phyloP scores from a whole-genome alignment of 2,797 vertebrate genomes.

The Phoxinus dragarum region DNA sequence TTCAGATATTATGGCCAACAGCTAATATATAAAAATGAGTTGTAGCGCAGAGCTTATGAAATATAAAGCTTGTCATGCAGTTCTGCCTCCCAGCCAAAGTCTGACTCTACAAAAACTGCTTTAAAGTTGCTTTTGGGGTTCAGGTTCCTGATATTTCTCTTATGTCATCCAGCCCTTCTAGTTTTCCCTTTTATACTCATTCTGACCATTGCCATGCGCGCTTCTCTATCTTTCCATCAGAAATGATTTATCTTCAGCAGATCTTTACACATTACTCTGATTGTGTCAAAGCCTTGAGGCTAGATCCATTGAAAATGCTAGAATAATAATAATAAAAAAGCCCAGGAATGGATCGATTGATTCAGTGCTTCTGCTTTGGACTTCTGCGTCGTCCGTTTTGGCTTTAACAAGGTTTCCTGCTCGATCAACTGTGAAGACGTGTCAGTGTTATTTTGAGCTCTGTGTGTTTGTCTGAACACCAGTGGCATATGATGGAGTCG shows the following conservation, averaged over 20 bases:
- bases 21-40: constrained; percentile 14
- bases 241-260: not conserved
- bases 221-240: not conserved
- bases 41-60: not conserved
- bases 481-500: constrained; percentile 26
- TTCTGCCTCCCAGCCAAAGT: not conserved
- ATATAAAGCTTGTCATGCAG: not conserved
- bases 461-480: constrained; percentile 2
- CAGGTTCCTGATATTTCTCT: not conserved
- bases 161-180: not conserved
- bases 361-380: not conserved
- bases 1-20: constrained; percentile 8
- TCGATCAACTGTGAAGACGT: constrained; percentile 13
- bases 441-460: constrained; percentile 16
- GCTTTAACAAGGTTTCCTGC: constrained; percentile 19
- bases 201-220: not conserved
- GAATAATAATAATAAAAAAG: no score
- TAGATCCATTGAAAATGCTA: not conserved
- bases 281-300: not conserved
- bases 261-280: not conserved
- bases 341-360: not conserved
- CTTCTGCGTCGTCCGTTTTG: not conserved
- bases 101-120: not conserved
- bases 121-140: not conserved
- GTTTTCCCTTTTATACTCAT: no score